Evolutionary conservation across 2,888 invertebrate genomes (phyloP).

Genomic region (Lasioglossum vierecki): DNA sequence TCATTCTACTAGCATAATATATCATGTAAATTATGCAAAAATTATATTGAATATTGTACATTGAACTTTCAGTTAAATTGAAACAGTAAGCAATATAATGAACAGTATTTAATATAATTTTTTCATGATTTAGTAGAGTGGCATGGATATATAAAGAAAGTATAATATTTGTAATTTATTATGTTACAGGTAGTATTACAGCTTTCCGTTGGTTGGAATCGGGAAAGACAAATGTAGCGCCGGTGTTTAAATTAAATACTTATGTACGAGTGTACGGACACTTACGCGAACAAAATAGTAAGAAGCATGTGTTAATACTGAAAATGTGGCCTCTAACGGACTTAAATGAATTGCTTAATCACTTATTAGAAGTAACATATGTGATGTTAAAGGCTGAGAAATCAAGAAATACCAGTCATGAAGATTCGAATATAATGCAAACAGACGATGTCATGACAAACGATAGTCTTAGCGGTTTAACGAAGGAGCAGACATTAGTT

Average conservation of each 20-base stretch:
- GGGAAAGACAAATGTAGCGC: background rate
- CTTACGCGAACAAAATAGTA: background rate
- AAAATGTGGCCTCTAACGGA: background rate
- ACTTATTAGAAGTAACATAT: background rate
- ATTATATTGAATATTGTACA: too few species aligned
- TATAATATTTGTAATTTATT: background rate
- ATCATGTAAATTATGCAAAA: too few species aligned
- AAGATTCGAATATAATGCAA: background rate
- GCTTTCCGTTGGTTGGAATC: background rate
- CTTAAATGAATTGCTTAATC: background rate
- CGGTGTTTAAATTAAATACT: background rate
- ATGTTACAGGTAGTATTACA: conserved; percentile 1
- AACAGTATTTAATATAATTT: background rate
- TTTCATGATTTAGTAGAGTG: background rate
- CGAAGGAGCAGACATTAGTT: background rate
- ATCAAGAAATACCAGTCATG: background rate
- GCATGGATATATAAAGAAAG: background rate
- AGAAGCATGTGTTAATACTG: background rate
- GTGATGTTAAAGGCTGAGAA: background rate
- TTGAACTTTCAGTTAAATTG: background rate
- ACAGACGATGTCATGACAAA: background rate
- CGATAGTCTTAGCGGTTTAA: background rate
- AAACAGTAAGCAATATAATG: too few species aligned
- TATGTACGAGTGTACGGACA: background rate
- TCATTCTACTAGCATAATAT: background rate